A percentile compares a stretch with the other conserved stretches of the same genome.
Conservation (phyloP, 2,888 invertebrate genomes). For the Aphodius sticticus region DNA sequence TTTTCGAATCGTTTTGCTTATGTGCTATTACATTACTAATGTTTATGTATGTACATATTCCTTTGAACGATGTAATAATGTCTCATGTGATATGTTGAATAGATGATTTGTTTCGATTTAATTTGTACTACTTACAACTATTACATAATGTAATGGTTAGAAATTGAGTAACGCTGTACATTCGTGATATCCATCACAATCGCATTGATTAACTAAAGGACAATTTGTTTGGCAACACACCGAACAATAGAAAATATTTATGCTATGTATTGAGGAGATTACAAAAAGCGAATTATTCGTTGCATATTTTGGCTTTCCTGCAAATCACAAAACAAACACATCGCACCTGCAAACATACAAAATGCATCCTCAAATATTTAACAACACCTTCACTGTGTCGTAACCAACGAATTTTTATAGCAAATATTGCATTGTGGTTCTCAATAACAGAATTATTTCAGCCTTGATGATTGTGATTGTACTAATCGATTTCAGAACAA, state of each 20-base stretch:
- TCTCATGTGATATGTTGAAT: not conserved
- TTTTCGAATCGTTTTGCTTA: too few relatives aligned
- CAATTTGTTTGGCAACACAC: not conserved
- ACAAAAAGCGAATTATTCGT: not conserved
- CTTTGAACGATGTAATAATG: too few relatives aligned
- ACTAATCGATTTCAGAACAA: too few relatives aligned
- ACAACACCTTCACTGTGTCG: not conserved
- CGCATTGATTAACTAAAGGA: not conserved
- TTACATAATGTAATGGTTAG: not conserved
- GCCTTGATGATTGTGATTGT: too few relatives aligned
- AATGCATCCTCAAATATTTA: not conserved
- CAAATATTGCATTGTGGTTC: not conserved
- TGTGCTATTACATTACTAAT: too few relatives aligned
- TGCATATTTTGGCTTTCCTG: not conserved
- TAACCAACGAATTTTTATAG: not conserved
- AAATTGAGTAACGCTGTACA: not conserved
- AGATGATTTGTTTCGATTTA: not conserved
- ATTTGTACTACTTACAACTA: not conserved
- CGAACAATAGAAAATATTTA: constrained; percentile 4
- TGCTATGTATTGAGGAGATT: not conserved
- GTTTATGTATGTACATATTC: too few relatives aligned
- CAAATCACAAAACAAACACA: not conserved
- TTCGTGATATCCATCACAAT: not conserved
- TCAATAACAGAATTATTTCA: too few relatives aligned
- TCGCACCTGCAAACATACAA: not conserved